Conservation (phyloP, 1,140 invertebrate genomes). For the Aethina tumida region DNA sequence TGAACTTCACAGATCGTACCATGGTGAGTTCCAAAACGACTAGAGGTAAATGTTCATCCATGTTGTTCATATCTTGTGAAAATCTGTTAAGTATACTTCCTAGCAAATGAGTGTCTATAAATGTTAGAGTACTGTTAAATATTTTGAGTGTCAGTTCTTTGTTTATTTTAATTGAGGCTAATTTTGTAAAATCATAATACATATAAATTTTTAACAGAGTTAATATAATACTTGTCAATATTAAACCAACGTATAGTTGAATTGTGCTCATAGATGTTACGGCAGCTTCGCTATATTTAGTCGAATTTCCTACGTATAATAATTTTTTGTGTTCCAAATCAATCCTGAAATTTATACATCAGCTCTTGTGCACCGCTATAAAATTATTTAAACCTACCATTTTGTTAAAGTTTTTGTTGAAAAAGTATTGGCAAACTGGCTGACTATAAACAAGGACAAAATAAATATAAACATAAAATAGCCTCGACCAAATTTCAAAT, state of each 20-base stretch:
- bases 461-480: slow-evolving; percentile 7
- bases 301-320: neutral
- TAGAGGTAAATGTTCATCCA: slow-evolving; percentile 56
- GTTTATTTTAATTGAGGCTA: slow-evolving; percentile 53
- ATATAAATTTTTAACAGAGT: slow-evolving; percentile 30
- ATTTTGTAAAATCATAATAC: slow-evolving; percentile 47
- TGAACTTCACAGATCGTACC: slow-evolving; percentile 10
- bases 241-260: slow-evolving; percentile 14
- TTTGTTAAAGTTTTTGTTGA: slow-evolving; percentile 12
- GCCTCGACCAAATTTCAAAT: slow-evolving; percentile 15
- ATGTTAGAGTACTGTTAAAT: slow-evolving; percentile 50
- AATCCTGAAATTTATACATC: slow-evolving; percentile 10
- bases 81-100: slow-evolving; percentile 52
- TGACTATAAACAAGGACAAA: slow-evolving; percentile 7
- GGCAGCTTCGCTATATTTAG: slow-evolving; percentile 1
- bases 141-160: slow-evolving; percentile 52
- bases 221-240: slow-evolving; percentile 6
- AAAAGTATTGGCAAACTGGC: slow-evolving; percentile 12
- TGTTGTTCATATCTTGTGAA: slow-evolving; percentile 51
- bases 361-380: neutral
- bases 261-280: slow-evolving; percentile 6
- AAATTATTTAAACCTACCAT: slow-evolving; percentile 12
- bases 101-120: slow-evolving; percentile 49
- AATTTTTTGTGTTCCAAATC: slow-evolving; percentile 10
- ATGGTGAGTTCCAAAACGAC: slow-evolving; percentile 34